These are phyloP conservation scores for Rutpela maculata DNA, from an alignment of 2,888 invertebrate genomes.

Conservation along the genomic window DNA sequence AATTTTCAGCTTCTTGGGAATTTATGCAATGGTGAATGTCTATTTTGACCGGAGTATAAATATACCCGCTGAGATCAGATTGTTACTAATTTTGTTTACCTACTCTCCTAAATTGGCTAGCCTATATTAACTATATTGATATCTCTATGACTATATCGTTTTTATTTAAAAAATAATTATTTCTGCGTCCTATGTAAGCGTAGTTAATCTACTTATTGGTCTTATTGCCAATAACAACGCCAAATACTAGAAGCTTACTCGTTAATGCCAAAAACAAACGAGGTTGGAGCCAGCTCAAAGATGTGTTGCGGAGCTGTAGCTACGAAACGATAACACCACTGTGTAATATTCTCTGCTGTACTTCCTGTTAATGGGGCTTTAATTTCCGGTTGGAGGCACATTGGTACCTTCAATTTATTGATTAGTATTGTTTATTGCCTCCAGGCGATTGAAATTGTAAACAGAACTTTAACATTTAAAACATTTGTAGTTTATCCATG, in stretches of 20 bases:
- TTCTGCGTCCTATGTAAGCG: not conserved
- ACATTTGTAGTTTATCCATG: not conserved
- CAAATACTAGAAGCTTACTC: slow-evolving; percentile 2
- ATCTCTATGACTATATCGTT: not conserved
- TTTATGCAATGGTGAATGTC: no score
- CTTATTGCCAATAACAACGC: slow-evolving; percentile 11
- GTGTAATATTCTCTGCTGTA: slow-evolving; percentile 44
- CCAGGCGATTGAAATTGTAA: slow-evolving; percentile 13
- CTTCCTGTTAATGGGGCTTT: slow-evolving; percentile 62
- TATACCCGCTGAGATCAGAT: no score
- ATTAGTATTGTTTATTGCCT: slow-evolving; percentile 54
- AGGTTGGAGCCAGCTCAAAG: not conserved
- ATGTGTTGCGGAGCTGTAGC: slow-evolving; percentile 10
- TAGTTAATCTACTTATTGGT: not conserved
- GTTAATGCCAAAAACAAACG: slow-evolving; percentile 17
- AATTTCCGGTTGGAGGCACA: slow-evolving; percentile 61
- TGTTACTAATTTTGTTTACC: no score
- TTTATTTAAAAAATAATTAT: not conserved
- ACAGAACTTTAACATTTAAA: slow-evolving; percentile 5
- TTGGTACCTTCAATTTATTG: slow-evolving; percentile 58
- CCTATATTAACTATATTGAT: not conserved
- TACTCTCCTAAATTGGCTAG: no score
- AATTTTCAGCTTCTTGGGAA: no score
- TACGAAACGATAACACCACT: slow-evolving; percentile 15
- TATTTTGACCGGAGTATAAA: no score